Evolutionary conservation across 2,113 vertebrate genomes (phyloP), one percentile per base, ranked within the genome.

Genomic region (Stigmatopora nigra): DNA sequence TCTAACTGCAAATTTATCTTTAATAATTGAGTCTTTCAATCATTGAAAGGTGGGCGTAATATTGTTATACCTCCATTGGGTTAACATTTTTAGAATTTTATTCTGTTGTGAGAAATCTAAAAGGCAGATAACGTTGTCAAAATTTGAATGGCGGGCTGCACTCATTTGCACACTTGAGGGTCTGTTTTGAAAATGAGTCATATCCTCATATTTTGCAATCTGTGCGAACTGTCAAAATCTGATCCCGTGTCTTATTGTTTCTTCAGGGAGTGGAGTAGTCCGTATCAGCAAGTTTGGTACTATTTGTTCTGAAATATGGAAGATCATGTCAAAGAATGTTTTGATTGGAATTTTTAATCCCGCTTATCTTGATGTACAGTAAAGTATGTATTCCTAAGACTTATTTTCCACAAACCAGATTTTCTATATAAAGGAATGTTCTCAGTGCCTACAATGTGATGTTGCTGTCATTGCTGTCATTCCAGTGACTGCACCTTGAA

Each of bases 111-210:
- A 68, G 19, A 51, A 72, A 63, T 45, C 62, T 38, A 0, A 7
- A 19, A 20, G 58, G 68, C 45, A 60, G 19, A 67, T 48, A 52
- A 20, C 0, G 16, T 5, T 5, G 14, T 5, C 36, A 41, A 13
- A 45, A 68, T 83, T 84, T 87, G 74, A 72, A 79, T 80, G 19
- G 25, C 20, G 55, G 63, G 71, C 69, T 69, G 35, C 55, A 65
- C 60, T 19, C 63, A 71, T 31, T 31, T 9, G 48, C 65, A 73
- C 16, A 51, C 86, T 87, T 88, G 82, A 81, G 83, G 67, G 60
- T 25, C 31, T 56, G 3, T 70, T 73, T 62, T 52, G 59, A 70
- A 61, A 53, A 76, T 63, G 2, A 63, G 49, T 68, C 45, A 14
- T 38, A 48, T 72, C 73, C 22, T 74, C 52, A 41, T 36, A 36